These are phyloP conservation scores for Drepanosiphum platanoidis DNA, from an alignment of 2,888 invertebrate species.

Conservation along the genomic window DNA sequence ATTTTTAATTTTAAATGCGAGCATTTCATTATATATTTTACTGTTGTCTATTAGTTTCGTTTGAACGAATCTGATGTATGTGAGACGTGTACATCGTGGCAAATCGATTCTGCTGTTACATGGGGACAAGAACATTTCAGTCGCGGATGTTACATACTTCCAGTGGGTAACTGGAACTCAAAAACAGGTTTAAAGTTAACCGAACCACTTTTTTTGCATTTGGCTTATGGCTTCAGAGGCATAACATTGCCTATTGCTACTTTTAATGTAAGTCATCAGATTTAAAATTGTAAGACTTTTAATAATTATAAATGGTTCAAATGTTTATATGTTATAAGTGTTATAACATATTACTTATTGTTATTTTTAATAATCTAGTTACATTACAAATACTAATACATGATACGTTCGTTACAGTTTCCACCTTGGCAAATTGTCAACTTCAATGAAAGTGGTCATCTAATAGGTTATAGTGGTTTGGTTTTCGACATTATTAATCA, in stretches of 20 bases:
- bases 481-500: conserved; percentile 83
- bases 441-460: conserved; percentile 72
- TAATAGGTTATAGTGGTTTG: conserved; percentile 75
- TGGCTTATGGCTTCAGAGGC: conserved; percentile 81
- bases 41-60: conserved; percentile 66
- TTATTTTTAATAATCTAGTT: too few relatives aligned
- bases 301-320: too few relatives aligned
- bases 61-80: conserved; percentile 68
- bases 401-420: conserved; percentile 72
- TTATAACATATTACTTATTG: too few relatives aligned
- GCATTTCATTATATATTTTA: conserved; percentile 8
- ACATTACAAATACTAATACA: too few relatives aligned
- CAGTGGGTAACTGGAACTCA: conserved; percentile 81
- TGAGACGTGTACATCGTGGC: conserved; percentile 72
- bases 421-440: conserved; percentile 87
- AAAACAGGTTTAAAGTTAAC: conserved; percentile 74
- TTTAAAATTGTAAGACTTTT: not conserved
- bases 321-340: too few relatives aligned
- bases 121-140: conserved; percentile 69
- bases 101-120: conserved; percentile 71
- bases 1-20: not conserved
- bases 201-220: conserved; percentile 83
- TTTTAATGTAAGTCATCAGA: conserved; percentile 77
- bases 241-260: conserved; percentile 78
- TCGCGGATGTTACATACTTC: conserved; percentile 66